Percentiles rank a stretch among this genome's conserved stretches.
Conservation (phyloP, 1,140 invertebrate genomes). For the Notospermus geniculatus region DNA sequence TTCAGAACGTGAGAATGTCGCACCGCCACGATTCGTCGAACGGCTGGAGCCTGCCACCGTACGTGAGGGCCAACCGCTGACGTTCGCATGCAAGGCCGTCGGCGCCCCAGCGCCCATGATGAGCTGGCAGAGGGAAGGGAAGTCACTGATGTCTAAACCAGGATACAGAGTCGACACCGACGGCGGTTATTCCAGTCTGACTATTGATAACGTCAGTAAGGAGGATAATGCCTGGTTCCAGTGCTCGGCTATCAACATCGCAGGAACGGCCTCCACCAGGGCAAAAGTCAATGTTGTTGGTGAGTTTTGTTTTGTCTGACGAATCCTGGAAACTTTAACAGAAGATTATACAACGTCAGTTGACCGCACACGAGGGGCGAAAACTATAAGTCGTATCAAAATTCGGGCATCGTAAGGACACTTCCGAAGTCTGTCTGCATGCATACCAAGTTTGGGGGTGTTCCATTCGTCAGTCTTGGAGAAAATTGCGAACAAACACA, state of each 20-base stretch:
- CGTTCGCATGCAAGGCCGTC: conserved; percentile 82
- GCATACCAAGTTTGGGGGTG: too few species aligned
- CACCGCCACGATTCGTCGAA: conserved; percentile 92
- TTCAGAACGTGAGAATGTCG: conserved; percentile 26
- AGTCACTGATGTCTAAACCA: conserved; percentile 14
- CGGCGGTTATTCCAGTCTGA: conserved; percentile 78
- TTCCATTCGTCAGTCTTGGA: too few species aligned
- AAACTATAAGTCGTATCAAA: too few species aligned
- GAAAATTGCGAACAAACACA: too few species aligned
- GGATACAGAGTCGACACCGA: conserved; percentile 66
- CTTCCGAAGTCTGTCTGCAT: too few species aligned
- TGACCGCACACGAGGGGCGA: too few species aligned
- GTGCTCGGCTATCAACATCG: conserved; percentile 93
- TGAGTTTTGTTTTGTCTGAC: conserved; percentile 15
- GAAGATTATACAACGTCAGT: too few species aligned
- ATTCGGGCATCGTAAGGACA: too few species aligned
- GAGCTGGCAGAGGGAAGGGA: conserved; percentile 85
- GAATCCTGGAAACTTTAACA: too few species aligned
- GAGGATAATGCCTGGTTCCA: conserved; percentile 95
- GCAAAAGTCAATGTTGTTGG: conserved; percentile 69
- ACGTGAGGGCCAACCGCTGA: conserved; percentile 87
- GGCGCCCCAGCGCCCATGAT: conserved; percentile 89
- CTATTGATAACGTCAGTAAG: conserved; percentile 77
- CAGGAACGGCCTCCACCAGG: conserved; percentile 90
- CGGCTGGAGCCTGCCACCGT: conserved; percentile 88